Evolutionary conservation across 2,888 invertebrate genomes (phyloP).

Genomic region (Apomyelois bistriatella): DNA sequence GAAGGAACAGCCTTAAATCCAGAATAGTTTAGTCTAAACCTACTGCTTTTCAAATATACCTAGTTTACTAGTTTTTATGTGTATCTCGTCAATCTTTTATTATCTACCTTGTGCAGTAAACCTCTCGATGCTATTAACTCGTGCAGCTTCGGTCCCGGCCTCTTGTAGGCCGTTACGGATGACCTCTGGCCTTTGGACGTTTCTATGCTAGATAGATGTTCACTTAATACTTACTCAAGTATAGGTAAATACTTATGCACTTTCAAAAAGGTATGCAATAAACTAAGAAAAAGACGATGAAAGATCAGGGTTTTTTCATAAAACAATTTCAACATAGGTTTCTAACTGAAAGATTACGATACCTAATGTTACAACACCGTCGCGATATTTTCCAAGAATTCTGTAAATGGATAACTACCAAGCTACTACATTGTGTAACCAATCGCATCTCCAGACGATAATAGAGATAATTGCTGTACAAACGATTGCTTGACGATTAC

Average conservation of each 20-base stretch:
- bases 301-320: background rate
- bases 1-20: no score
- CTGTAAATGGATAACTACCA: constrained; percentile 9
- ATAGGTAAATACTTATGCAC: no score
- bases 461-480: constrained; percentile 24
- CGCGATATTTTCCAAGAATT: constrained; percentile 9
- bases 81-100: no score
- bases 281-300: background rate
- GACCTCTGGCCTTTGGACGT: background rate
- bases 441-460: constrained; percentile 27
- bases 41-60: no score
- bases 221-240: background rate
- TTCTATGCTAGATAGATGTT: background rate
- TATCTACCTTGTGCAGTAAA: no score
- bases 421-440: constrained; percentile 24
- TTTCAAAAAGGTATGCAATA: background rate
- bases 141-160: background rate
- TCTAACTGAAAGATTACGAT: background rate
- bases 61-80: no score
- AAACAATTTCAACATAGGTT: background rate
- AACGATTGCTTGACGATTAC: constrained; percentile 26
- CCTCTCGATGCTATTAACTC: no score
- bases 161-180: background rate
- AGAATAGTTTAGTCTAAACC: no score
- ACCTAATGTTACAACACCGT: background rate